Base-by-base conservation (phyloP, 2,113 vertebrate genomes). In the Chaetodon auriga region DNA sequence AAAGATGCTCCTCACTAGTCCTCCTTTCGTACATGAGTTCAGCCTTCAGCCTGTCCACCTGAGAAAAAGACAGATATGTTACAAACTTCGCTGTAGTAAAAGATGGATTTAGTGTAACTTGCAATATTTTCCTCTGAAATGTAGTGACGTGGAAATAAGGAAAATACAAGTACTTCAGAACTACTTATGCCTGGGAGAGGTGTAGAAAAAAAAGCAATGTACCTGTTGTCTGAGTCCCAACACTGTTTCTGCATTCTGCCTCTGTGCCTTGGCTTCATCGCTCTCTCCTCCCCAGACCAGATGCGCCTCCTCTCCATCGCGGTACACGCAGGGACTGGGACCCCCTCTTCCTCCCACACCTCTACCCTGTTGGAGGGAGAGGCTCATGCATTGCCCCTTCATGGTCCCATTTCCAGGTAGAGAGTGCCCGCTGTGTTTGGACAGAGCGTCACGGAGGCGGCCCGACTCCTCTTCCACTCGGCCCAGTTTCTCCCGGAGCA, bases 401-500 rank as follows among this genome's bases (percentile, higher is more conserved):
- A 72, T 80, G 35, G 53, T 54, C 7, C 11, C 53, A 15, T 60
- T 90, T 55, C 79, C 90, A 53, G 84, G 77, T 38, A 87, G 21
- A 45, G 65, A 76, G 21, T 16, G 51, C 21, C 66, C 90, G 3
- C 38, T 62, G 64, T 92, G 86, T 69, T 48, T 76, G 57, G 79
- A 71, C 82, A 96, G 81, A 0, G 95, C 88, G 36, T 96, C 96
- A 11, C 96, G 95, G 46, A 98, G 95, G 51, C 95, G 95, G 0
- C 77, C 86, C 0, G 94, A 95, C 92, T 99, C 98, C 5, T 96
- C 95, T 87, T 99, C 97, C 45, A 99, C 64, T 36, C 96, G 96
- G 3, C 95, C 92, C 0, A 97, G 92, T 88, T 99, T 99, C 90
- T 99, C 96, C 0, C 98, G 96, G 66, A 99, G 96, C 61, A 97